Evolutionary conservation across 2,888 invertebrate genomes (phyloP), one percentile per base, ranked within the genome.

Genomic region (Acanthosepion lycidas): DNA sequence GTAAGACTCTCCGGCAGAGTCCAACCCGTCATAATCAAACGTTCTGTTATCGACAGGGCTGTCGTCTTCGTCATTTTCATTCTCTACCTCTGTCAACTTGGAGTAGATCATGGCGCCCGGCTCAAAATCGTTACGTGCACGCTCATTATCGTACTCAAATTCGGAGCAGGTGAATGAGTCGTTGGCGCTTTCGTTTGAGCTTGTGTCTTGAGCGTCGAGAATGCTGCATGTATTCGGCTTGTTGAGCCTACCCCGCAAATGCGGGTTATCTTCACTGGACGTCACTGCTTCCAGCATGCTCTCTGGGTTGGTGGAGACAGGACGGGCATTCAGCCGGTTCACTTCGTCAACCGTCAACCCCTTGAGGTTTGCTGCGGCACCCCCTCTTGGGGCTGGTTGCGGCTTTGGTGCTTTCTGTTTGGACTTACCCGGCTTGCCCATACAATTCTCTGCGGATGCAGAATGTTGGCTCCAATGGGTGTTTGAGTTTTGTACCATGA

Each of bases 131-230:
- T 94, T 96, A 94, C 96, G 96, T 33, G 95, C 95, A 94, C 96
- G 96, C 91, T 97, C 97, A 97, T 99, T 99, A 97, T 99, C 99
- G 97, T 99, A 99, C 97, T 99, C 99, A 97, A 99, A 99, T 98
- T 99, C 99, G 0, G 99, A 99, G 98, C 99, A 99, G 26, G 99
- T 99, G 98, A 99, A 99, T 96, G 99, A 99, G 97, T 99, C 99
- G 97, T 99, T 99, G 12, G 98, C 98, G 95, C 98, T 98, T 97
- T 99, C 99, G 97, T 99, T 99, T 96, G 99, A 97, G 95, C 97
- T 97, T 15, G 97, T 97, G 93, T 97, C 96, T 94, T 97, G 97
- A 8, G 97, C 97, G 95, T 97, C 97, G 59, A 97, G 96, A 33
- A 97, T 95, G 48, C 97, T 97, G 95, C 97, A 97, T 53, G 97